Conservation (phyloP, 2,888 invertebrate genomes). For the Hydrotaea cyrtoneurina region DNA sequence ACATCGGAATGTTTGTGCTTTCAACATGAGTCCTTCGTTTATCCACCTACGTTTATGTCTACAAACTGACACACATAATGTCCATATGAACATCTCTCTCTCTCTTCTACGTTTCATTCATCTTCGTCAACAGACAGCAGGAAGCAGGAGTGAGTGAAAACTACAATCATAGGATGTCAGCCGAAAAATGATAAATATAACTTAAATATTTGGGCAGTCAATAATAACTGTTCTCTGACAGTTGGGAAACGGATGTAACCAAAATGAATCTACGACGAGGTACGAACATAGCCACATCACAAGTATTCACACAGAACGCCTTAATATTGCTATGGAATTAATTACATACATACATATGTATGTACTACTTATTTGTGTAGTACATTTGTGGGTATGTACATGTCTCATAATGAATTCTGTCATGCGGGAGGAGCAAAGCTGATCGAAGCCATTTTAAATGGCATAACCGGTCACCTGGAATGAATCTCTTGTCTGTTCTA, state of each 20-base stretch:
- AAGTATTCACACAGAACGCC: no score
- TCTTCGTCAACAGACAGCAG: slow-evolving; percentile 1
- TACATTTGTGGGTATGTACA: neutral
- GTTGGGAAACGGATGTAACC: neutral
- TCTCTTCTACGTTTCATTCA: neutral
- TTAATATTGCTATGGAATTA: no score
- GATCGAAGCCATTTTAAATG: no score
- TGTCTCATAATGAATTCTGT: no score
- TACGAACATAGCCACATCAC: no score
- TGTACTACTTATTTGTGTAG: neutral
- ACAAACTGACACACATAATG: no score
- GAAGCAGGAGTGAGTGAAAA: neutral
- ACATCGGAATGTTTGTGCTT: no score
- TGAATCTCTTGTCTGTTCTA: no score
- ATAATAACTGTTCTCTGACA: neutral
- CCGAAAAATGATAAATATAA: neutral
- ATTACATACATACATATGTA: neutral
- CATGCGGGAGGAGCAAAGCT: no score
- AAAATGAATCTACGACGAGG: neutral
- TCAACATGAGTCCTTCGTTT: no score
- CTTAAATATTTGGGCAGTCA: neutral
- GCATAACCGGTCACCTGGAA: no score
- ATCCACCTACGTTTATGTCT: no score
- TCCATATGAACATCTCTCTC: neutral
- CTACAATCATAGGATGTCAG: neutral